phyloP scores from a whole-genome alignment of 2,797 vertebrate species.

The Falco naumanni region DNA sequence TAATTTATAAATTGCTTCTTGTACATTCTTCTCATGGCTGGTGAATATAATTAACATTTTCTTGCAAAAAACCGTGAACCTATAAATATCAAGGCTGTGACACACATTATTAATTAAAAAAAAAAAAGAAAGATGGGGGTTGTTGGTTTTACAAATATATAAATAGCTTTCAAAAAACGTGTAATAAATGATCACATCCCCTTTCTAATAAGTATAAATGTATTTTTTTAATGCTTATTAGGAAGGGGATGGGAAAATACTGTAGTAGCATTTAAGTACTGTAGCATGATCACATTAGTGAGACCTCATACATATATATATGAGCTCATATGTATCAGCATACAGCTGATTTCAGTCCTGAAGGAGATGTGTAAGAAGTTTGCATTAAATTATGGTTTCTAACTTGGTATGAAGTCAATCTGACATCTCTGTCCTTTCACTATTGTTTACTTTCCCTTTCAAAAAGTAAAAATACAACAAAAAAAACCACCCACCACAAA shows the following conservation, averaged over 20 bases:
- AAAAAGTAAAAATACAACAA: background rate
- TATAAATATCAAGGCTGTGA: constrained; percentile 7
- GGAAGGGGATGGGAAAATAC: background rate
- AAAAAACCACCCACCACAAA: no score
- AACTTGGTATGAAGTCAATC: background rate
- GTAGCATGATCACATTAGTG: background rate
- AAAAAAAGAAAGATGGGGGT: background rate
- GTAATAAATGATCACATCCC: background rate
- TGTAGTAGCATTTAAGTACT: background rate
- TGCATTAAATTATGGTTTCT: background rate
- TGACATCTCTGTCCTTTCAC: background rate
- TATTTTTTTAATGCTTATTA: background rate
- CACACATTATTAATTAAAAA: constrained; percentile 14
- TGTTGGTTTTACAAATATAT: background rate
- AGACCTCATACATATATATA: background rate
- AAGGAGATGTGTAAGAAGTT: background rate
- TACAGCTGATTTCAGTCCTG: background rate
- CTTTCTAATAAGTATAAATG: background rate
- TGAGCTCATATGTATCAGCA: no score
- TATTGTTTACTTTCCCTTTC: background rate
- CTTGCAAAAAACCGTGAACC: background rate
- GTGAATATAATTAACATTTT: constrained; percentile 60
- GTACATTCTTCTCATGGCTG: background rate
- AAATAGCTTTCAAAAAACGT: background rate
- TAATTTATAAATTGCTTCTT: constrained; percentile 57